Percentiles rank a stretch among this genome's conserved stretches.
Conservation (phyloP, 1,140 invertebrate species). For the Hyposmocoma kahamanoa region DNA sequence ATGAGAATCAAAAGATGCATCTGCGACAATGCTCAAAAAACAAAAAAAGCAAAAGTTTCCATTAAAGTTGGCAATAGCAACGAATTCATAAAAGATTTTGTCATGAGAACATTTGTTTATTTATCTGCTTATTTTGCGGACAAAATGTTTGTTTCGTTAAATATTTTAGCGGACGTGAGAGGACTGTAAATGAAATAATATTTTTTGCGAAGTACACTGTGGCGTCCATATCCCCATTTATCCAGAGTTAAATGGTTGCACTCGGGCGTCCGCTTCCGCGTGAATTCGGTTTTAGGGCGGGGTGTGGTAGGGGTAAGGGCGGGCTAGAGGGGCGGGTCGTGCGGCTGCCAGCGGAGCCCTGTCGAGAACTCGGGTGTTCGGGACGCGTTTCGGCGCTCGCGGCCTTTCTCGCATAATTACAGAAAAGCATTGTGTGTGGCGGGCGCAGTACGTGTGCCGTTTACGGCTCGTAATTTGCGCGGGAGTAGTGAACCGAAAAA, state of each 20-base stretch:
- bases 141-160: too few relatives aligned
- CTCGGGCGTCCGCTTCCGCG: slow-evolving; percentile 19
- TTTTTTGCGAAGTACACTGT: slow-evolving; percentile 20
- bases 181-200: slow-evolving; percentile 23
- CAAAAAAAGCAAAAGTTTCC: too few relatives aligned
- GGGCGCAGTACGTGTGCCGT: slow-evolving; percentile 31
- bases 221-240: slow-evolving; percentile 24
- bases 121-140: too few relatives aligned
- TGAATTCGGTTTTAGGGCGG: slow-evolving; percentile 19
- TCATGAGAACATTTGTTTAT: too few relatives aligned
- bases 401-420: slow-evolving; percentile 58
- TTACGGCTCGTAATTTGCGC: slow-evolving; percentile 47
- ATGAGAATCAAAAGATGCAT: too few relatives aligned
- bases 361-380: slow-evolving; percentile 11
- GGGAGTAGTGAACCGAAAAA: slow-evolving; percentile 43
- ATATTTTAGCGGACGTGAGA: slow-evolving; percentile 23
- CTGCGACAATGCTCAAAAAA: too few relatives aligned
- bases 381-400: slow-evolving; percentile 28
- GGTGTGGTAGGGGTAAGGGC: not conserved
- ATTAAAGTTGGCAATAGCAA: too few relatives aligned
- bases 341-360: too few relatives aligned
- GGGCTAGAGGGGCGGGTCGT: not conserved
- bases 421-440: slow-evolving; percentile 54
- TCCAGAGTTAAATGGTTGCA: slow-evolving; percentile 27
- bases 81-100: too few relatives aligned